These are phyloP conservation scores for Haliaeetus leucogaster DNA, from an alignment of 2,113 vertebrate genomes.

Conservation along the genomic window DNA sequence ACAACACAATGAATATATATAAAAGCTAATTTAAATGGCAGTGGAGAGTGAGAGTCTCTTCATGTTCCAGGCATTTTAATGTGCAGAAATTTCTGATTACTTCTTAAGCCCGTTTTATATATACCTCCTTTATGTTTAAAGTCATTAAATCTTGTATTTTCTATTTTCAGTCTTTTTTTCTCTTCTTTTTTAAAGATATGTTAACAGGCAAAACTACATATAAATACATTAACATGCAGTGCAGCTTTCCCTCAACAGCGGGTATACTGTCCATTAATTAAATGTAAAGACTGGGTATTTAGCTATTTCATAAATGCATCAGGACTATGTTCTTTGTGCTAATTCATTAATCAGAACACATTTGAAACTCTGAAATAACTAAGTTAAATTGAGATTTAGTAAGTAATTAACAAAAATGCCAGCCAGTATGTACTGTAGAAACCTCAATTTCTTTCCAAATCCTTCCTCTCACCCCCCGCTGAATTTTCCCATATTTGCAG, in stretches of 20 bases:
- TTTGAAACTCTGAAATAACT: neutral
- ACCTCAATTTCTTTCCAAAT: neutral
- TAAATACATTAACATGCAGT: neutral
- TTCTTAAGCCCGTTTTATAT: neutral
- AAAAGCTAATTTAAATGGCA: neutral
- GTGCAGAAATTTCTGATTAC: neutral
- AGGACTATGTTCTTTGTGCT: neutral
- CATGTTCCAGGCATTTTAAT: neutral
- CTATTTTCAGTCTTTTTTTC: neutral
- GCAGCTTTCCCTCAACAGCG: neutral
- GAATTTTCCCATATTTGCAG: neutral
- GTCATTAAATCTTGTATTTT: neutral
- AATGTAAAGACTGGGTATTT: neutral
- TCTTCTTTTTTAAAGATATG: neutral
- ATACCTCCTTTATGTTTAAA: neutral
- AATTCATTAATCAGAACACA: neutral
- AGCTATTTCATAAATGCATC: neutral
- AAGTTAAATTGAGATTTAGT: neutral
- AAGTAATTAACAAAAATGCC: neutral
- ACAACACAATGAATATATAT: neutral
- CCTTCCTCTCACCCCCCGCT: neutral
- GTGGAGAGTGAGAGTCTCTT: neutral
- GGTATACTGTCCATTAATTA: neutral
- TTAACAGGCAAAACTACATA: neutral
- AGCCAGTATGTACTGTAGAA: neutral